Conservation (phyloP, 2,113 vertebrate genomes). For the Sakesphorus luctuosus region DNA sequence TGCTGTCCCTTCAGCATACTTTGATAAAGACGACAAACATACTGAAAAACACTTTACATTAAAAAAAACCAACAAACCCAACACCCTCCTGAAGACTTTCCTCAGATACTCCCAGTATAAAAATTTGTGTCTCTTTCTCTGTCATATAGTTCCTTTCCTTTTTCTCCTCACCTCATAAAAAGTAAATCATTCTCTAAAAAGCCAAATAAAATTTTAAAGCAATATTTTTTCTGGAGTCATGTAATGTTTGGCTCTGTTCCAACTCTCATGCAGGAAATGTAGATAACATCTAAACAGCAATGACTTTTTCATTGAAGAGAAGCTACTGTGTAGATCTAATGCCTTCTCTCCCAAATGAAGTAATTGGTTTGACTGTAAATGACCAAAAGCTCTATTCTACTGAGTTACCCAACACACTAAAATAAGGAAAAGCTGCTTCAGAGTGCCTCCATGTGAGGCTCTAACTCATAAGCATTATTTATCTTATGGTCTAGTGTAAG, state of each 20-base stretch:
- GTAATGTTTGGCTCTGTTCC: conserved; percentile 18
- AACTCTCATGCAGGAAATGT: conserved; percentile 2
- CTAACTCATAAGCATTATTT: neutral
- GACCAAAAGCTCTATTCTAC: neutral
- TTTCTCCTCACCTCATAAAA: conserved; percentile 4
- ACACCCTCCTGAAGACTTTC: neutral
- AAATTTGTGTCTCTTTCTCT: neutral
- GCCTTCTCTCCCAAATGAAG: neutral
- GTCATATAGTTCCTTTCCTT: conserved; percentile 2
- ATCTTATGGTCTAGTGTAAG: neutral
- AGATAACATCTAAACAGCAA: conserved; percentile 38
- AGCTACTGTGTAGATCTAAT: conserved; percentile 27
- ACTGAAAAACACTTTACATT: neutral
- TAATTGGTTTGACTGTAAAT: conserved; percentile 7
- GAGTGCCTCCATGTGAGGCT: neutral
- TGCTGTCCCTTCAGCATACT: neutral
- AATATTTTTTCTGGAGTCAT: conserved; percentile 6
- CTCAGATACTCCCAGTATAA: neutral
- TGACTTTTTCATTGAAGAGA: conserved; percentile 21
- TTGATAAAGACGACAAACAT: neutral
- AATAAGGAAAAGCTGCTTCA: neutral
- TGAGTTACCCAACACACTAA: neutral
- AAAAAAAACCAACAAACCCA: neutral
- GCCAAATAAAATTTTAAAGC: conserved; percentile 20
- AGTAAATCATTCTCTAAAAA: conserved; percentile 30